phyloP scores from a whole-genome alignment of 30 jellyfish, hydroid and myxozoan species.

The Mastigias papua region DNA sequence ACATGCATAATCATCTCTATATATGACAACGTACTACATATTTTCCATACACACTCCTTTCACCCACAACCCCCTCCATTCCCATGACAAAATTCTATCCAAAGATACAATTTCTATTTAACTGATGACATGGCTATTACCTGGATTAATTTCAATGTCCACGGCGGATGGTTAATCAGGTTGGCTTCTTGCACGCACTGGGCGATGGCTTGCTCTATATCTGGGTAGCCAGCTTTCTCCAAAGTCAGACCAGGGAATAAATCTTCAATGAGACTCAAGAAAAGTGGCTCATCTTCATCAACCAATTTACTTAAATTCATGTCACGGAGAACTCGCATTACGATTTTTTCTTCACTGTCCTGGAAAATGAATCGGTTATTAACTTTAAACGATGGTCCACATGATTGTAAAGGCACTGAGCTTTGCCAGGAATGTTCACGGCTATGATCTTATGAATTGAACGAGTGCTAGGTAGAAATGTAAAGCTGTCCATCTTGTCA shows the following conservation, averaged over 20 bases:
- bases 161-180: constrained; percentile 83
- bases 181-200: constrained; percentile 75
- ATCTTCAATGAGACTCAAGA: constrained; percentile 89
- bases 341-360: constrained; percentile 96
- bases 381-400: too few relatives aligned
- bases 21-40: too few relatives aligned
- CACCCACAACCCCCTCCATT: too few relatives aligned
- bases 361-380: not conserved
- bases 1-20: too few relatives aligned
- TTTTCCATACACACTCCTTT: too few relatives aligned
- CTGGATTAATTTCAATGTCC: constrained; percentile 89
- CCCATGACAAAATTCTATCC: too few relatives aligned
- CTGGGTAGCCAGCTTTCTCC: constrained; percentile 96
- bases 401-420: too few relatives aligned
- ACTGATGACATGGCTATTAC: constrained; percentile 8
- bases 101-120: too few relatives aligned
- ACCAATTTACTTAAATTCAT: constrained; percentile 92
- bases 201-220: constrained; percentile 82
- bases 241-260: constrained; percentile 86
- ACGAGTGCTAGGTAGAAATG: too few relatives aligned
- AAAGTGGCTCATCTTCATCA: constrained; percentile 95
- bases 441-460: too few relatives aligned
- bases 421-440: too few relatives aligned
- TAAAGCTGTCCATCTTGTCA: too few relatives aligned
- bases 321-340: constrained; percentile 94